Evolutionary conservation across 2,113 vertebrate genomes (phyloP), one percentile per base, ranked within the genome.

Genomic region (Lophochroa leadbeateri): DNA sequence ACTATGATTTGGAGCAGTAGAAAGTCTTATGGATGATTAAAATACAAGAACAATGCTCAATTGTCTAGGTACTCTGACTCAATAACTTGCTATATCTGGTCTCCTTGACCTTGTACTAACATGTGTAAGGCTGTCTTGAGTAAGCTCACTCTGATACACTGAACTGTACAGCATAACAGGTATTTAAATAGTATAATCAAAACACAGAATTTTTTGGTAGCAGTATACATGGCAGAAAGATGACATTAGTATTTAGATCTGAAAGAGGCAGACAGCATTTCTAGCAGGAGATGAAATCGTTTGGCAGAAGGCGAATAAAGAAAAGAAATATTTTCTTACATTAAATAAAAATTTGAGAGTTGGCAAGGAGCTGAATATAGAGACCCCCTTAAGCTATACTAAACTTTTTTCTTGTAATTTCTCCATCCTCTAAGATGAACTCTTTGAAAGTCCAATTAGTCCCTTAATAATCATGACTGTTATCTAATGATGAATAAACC

Each of bases 401-500:
- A 55, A 95, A 89, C n/a, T 86, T 91, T 71, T 72, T 31, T 64
- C 57, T 84, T 91, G 39, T 69, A 92, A 82, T 92, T 93, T 37
- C 58, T 92, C 72, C 53, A 80, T 75, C 49, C 49, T 92, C 63
- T 76, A 84, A 92, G 82, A 93, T 58, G 82, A 90, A 90, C 37
- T 80, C 58, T 78, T 87, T 72, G 39, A 86, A 95, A 80, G 68
- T 81, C 95, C 95, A 96, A 72, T 91, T 93, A 95, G 72, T 88
- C 87, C 69, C 82, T 96, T 94, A 96, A 92, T 96, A 90, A 96
- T 91, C 80, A 93, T 87, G 93, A 85, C 82, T 96, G 87, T 94
- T 96, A 95, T 90, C 94, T 96, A 92, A 88, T 80, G 76, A 86
- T 91, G 93, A 95, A 93, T 83, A 96, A 95, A 96, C 90, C 90